Evolutionary conservation across 2,888 invertebrate species (phyloP).

Genomic region (Clunio marinus): DNA sequence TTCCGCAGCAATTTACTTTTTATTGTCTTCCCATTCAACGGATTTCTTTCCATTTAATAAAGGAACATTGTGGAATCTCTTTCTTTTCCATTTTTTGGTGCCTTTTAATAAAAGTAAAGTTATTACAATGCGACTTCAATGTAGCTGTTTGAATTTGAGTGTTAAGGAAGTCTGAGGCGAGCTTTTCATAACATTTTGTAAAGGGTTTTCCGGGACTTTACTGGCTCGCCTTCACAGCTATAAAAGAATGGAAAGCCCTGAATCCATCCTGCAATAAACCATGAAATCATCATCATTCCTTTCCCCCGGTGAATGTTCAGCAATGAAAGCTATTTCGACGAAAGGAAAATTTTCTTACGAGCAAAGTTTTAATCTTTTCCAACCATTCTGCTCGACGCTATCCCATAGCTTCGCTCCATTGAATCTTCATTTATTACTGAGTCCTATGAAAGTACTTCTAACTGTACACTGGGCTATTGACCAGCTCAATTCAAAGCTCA

Average conservation of each 20-base stretch:
- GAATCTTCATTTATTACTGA: conserved; percentile 3
- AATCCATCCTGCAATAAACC: conserved; percentile 10
- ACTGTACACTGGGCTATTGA: too few species aligned
- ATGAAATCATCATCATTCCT: background rate
- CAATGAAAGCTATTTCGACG: background rate
- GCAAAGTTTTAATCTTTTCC: background rate
- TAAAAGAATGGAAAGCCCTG: background rate
- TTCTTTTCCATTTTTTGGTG: too few species aligned
- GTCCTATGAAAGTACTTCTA: too few species aligned
- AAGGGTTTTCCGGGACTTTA: too few species aligned
- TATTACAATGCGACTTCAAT: too few species aligned
- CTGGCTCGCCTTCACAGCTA: too few species aligned
- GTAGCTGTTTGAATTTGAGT: too few species aligned
- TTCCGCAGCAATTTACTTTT: conserved; percentile 16
- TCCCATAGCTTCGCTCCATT: background rate
- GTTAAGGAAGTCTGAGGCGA: too few species aligned
- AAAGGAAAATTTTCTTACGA: background rate
- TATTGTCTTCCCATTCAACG: conserved; percentile 8
- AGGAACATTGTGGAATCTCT: background rate
- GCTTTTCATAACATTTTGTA: too few species aligned
- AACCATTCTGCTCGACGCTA: background rate
- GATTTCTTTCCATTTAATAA: background rate
- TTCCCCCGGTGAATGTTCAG: background rate
- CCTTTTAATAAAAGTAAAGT: too few species aligned
- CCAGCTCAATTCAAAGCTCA: background rate